Conservation (phyloP, 2,797 vertebrate species). For the Ara ararauna region DNA sequence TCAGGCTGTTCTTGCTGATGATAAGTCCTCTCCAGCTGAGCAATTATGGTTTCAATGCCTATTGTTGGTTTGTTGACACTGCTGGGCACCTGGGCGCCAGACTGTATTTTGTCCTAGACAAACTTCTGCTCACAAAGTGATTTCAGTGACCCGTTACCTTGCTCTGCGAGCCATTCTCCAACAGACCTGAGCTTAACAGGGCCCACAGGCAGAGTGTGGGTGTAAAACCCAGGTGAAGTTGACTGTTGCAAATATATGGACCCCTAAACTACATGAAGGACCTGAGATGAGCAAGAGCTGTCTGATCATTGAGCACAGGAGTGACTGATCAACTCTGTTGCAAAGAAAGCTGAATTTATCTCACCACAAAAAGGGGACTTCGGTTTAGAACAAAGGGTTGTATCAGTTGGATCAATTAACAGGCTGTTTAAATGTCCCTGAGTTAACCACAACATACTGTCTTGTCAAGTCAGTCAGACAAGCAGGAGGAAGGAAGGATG, state of each 20-base stretch:
- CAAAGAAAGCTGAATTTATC: not conserved
- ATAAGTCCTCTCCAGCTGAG: no score
- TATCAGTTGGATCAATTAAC: not conserved
- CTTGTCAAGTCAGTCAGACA: not conserved
- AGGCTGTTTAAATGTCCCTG: not conserved
- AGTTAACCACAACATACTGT: not conserved
- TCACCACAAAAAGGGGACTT: not conserved
- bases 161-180: no score
- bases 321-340: not conserved
- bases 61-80: no score
- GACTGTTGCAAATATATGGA: no score
- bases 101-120: no score
- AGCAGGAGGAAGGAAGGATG: not conserved
- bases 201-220: not conserved
- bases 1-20: no score
- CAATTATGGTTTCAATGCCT: no score
- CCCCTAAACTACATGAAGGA: not conserved
- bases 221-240: not conserved
- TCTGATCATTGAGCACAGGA: not conserved
- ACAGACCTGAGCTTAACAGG: not conserved
- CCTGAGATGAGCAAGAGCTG: not conserved
- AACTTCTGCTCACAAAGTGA: no score
- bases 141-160: no score
- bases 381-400: not conserved
- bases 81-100: no score